Base-by-base conservation (phyloP, 2,888 invertebrate species). In the Clanis bilineata region DNA sequence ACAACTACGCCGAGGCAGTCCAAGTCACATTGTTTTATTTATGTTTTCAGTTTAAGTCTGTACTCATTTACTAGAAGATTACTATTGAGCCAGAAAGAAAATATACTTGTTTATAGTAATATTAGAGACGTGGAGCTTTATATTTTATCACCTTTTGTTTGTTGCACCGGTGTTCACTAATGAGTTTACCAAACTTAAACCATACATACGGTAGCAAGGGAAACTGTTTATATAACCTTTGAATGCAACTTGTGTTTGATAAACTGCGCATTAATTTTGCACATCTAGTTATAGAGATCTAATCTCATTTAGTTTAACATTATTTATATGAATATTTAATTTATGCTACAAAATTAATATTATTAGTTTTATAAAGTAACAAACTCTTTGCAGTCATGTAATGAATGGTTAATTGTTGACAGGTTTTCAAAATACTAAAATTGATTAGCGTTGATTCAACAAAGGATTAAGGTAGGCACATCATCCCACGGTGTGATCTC, bases 401-500 rank as follows among this genome's bases (percentile, higher is more conserved):
- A 18, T 32, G 28, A 28, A 51, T 18, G 32, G 18, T 21, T 18
- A 21, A 32, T 51, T 51, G 25, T 51, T 51, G 45, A 38, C 38
- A 41, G 32, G 10, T 18, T 51, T 51, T 51, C 18, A 18, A 51
- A 22, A 22, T 56, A 55, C 38, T 21, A 38, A 23, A 56, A 56
- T 38, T 36, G 38, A 36, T 38, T 36, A 55, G 21, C 32, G 22
- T 36, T 21, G 18, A 55, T 55, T 38, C 32, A 38, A 22, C 39
- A 56, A 56, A 56, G 32, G 12, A 56, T 25, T 47, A 23, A 57
- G 22, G 15, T 21, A 23, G 55, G n/a, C 36, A 36, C 23, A 5
- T 22, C 36, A 7, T 36, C 55, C 38, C 39, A 56, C 55, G 39
- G 38, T 56, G n/a, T 56, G 55, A 38, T 36, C n/a, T 39, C 38